Percentiles rank a stretch among this genome's conserved stretches.
These are phyloP conservation scores for Spinus pinus DNA, from an alignment of 2,797 vertebrate genomes.

Conservation along the genomic window DNA sequence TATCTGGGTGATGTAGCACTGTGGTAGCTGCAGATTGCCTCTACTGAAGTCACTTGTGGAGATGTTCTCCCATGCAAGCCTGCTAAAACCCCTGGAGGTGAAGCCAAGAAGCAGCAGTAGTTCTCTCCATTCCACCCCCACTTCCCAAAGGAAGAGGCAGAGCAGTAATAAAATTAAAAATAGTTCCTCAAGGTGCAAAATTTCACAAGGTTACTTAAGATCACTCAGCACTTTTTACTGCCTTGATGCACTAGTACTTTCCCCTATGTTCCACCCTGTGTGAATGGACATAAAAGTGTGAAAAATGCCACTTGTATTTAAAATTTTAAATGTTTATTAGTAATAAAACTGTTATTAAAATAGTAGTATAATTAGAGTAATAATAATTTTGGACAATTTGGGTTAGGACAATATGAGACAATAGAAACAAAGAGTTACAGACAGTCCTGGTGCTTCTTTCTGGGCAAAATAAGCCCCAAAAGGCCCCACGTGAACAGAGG, in stretches of 20 bases:
- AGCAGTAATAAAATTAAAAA: background rate
- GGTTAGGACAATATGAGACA: no score
- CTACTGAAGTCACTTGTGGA: background rate
- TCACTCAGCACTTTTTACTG: background rate
- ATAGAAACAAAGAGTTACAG: no score
- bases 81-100: background rate
- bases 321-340: no score
- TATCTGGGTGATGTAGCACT: background rate
- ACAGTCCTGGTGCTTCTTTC: no score
- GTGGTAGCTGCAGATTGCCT: accelerated
- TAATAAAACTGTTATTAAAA: no score
- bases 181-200: background rate
- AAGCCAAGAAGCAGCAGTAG: background rate
- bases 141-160: background rate
- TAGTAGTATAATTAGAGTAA: no score
- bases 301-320: no score
- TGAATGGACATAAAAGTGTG: background rate
- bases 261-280: background rate
- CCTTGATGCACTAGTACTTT: background rate
- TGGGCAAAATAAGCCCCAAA: no score
- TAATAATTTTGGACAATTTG: no score
- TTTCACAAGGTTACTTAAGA: background rate
- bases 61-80: background rate
- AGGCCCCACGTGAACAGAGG: no score
- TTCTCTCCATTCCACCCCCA: accelerated